These are phyloP conservation scores for Drosophila phalerata DNA, from an alignment of 2,888 invertebrate species.

Conservation along the genomic window DNA sequence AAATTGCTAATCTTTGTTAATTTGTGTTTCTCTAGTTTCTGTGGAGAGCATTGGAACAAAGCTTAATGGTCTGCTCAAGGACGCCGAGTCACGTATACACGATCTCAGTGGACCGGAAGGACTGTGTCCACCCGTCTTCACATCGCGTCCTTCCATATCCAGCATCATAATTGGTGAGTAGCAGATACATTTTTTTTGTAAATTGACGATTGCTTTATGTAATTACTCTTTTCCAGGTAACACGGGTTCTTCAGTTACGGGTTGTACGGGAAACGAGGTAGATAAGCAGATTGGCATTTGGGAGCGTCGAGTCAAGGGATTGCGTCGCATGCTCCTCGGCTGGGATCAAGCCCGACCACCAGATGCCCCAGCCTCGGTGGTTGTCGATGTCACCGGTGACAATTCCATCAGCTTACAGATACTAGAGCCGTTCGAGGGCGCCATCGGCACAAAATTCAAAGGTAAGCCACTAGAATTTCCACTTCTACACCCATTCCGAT, in stretches of 20 bases:
- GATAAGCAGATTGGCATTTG: conserved; percentile 95
- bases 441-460: conserved; percentile 96
- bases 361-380: conserved; percentile 92
- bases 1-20: conserved; percentile 1
- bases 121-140: conserved; percentile 84
- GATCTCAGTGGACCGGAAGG: conserved; percentile 89
- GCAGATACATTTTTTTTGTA: not conserved
- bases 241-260: conserved; percentile 87
- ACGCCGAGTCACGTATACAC: conserved; percentile 93
- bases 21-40: conserved; percentile 64
- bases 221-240: conserved; percentile 74
- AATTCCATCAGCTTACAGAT: conserved; percentile 89
- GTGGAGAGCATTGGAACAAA: conserved; percentile 91
- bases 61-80: conserved; percentile 90
- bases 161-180: conserved; percentile 87
- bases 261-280: conserved; percentile 91
- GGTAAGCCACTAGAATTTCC: conserved; percentile 86
- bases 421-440: conserved; percentile 91
- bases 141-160: conserved; percentile 87
- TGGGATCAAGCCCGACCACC: conserved; percentile 95
- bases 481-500: not conserved
- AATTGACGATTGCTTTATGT: not conserved
- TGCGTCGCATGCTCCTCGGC: conserved; percentile 91
- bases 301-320: conserved; percentile 89
- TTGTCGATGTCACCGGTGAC: conserved; percentile 89